Percentiles rank a stretch among this genome's conserved stretches.
These are phyloP conservation scores for Gobio occitaniae DNA, from an alignment of 2,797 vertebrate genomes.

Conservation along the genomic window DNA sequence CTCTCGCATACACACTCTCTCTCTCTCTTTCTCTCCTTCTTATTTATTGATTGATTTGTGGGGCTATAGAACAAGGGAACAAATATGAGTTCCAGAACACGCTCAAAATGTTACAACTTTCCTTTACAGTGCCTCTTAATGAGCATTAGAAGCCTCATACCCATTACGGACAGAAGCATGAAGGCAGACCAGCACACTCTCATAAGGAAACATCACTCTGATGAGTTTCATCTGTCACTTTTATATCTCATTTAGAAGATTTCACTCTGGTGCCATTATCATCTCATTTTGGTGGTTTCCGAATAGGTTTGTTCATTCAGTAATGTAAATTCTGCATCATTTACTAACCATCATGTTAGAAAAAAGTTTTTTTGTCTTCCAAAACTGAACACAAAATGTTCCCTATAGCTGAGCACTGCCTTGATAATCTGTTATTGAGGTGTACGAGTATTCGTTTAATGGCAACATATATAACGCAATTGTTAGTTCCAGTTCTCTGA, in stretches of 20 bases:
- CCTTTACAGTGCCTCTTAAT: slow-evolving; percentile 31
- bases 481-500: background rate
- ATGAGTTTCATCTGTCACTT: slow-evolving; percentile 15
- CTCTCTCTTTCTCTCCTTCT: background rate
- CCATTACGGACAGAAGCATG: slow-evolving; percentile 11
- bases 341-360: background rate
- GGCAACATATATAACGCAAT: background rate
- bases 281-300: background rate
- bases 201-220: background rate
- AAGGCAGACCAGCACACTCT: background rate
- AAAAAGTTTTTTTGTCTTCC: background rate
- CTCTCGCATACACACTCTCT: slow-evolving; percentile 1
- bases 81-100: slow-evolving; percentile 34
- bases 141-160: slow-evolving; percentile 13
- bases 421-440: background rate
- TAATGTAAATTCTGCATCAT: slow-evolving; percentile 10
- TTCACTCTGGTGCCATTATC: slow-evolving; percentile 18
- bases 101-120: slow-evolving; percentile 35
- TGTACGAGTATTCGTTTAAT: background rate
- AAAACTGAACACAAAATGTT: background rate
- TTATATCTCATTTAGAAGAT: slow-evolving; percentile 18
- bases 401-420: background rate
- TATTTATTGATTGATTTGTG: slow-evolving; percentile 27
- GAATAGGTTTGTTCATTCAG: background rate
- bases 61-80: background rate